These are phyloP conservation scores for Tipula lateralis DNA, from an alignment of 2,888 invertebrate genomes.

Conservation along the genomic window DNA sequence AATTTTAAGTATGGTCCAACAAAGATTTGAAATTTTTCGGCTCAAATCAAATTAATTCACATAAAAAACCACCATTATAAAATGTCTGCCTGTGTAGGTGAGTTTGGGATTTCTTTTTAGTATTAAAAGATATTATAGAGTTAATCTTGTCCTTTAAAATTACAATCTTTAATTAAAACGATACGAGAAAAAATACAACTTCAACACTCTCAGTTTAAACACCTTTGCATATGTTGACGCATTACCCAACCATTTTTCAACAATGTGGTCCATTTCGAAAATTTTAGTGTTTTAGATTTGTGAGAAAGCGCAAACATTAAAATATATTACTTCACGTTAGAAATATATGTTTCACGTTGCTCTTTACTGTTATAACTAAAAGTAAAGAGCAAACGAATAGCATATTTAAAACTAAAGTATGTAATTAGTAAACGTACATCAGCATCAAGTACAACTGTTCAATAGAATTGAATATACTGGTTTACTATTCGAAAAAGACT, in stretches of 20 bases:
- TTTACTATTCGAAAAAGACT: neutral
- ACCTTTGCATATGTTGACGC: neutral
- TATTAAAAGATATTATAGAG: neutral
- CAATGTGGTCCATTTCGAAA: neutral
- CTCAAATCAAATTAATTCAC: neutral
- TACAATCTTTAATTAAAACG: neutral
- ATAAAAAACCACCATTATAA: neutral
- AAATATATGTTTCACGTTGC: conserved; percentile 30
- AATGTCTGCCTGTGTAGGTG: neutral
- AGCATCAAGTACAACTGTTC: neutral
- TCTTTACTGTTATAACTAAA: neutral
- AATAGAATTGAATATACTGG: neutral
- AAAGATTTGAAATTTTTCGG: neutral
- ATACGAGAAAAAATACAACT: neutral
- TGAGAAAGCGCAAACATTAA: too few species aligned
- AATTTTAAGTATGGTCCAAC: neutral
- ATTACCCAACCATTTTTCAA: neutral
- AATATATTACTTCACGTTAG: neutral
- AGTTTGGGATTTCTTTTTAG: neutral
- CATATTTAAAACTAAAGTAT: neutral
- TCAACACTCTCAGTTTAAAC: neutral
- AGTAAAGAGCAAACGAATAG: neutral
- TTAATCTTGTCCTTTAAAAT: neutral
- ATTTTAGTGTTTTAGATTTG: conserved; percentile 31
- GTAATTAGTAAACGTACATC: neutral